A percentile compares a stretch with the other conserved stretches of the same genome.
These are phyloP conservation scores for Drosophila tripunctata DNA, from an alignment of 2,888 invertebrate genomes.

Conservation along the genomic window DNA sequence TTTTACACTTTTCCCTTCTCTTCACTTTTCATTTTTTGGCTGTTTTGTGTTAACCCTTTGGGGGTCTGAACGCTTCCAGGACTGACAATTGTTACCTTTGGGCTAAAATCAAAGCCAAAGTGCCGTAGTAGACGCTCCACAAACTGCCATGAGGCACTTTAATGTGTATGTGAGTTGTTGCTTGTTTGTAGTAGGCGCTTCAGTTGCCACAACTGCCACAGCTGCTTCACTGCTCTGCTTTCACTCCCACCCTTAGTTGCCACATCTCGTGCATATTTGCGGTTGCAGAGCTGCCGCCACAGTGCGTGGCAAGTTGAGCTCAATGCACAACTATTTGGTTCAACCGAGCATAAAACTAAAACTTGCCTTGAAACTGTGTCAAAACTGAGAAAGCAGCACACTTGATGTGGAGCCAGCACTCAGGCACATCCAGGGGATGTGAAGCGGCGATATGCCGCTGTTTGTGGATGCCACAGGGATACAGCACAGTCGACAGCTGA, in stretches of 20 bases:
- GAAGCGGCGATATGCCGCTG: not conserved
- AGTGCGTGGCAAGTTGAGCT: constrained; percentile 44
- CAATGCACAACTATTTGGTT: constrained; percentile 61
- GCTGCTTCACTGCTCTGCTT: not conserved
- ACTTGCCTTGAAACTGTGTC: constrained; percentile 73
- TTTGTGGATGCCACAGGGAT: constrained; percentile 4
- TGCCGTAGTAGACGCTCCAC: constrained; percentile 39
- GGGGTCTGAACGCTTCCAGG: not conserved
- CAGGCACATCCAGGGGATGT: not conserved
- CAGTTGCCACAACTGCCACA: not conserved
- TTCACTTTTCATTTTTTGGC: constrained; percentile 6
- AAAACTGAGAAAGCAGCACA: constrained; percentile 51
- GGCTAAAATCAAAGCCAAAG: constrained; percentile 67
- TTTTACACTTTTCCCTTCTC: constrained; percentile 17
- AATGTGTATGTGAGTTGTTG: constrained; percentile 50
- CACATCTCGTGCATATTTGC: constrained; percentile 63
- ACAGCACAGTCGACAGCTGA: constrained; percentile 17
- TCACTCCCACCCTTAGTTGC: constrained; percentile 20
- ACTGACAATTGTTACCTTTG: constrained; percentile 45
- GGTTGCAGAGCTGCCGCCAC: constrained; percentile 64
- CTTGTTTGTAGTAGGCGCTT: constrained; percentile 22
- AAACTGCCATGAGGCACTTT: constrained; percentile 67
- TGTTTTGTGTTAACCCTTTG: constrained; percentile 3
- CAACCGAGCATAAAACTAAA: constrained; percentile 74
- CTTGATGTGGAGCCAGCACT: constrained; percentile 10